Evolutionary conservation across 2,888 invertebrate species (phyloP), one percentile per base, ranked within the genome.

Genomic region (Odontomyia ornata): DNA sequence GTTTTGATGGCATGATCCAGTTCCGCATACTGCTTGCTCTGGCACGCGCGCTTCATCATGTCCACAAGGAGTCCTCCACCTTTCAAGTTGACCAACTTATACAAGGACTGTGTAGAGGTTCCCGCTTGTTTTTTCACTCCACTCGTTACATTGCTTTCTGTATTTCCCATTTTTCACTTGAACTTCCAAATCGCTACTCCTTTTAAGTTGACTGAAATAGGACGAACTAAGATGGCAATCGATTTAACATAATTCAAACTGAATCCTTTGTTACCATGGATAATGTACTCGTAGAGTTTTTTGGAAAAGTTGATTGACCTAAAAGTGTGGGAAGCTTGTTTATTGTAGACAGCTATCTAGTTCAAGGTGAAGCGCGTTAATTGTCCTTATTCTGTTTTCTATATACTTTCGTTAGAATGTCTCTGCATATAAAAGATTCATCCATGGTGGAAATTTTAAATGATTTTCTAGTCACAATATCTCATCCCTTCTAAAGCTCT

Each of bases 51-150:
- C 85, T 96, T 96, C 94, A 96, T 96, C 89, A 97, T 91, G 83
- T 97, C 96, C 9, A 98, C 95, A 27, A 98, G 87, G n/a, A 96
- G 89, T 76, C 98, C 99, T 28, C 95, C 95, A 80, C 98, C 96
- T 91, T 97, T 97, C 76, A 98, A 88, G 87, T 97, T 94, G 5
- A 95, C 93, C 65, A 98, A 89, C 84, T 95, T 95, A 84, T 98
- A 98, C 72, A 97, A 89, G 75, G 93, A 91, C 84, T 95, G 93
- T 28, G 92, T 90, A 1, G 94, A 93, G 15, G 93, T 93, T 25
- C 95, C 95, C 1, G 97, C 97, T 86, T 98, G 98, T 81, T 96
- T 96, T 86, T 98, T 98, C 21, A 98, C 97, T 60, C 96, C 97
- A 86, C 95, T 95, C 0, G 96, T 95, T 0, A 98, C 97, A 86